A percentile compares a stretch with the other conserved stretches of the same genome.
Conservation (phyloP, 2,113 vertebrate genomes). For the Cepphus grylle region DNA sequence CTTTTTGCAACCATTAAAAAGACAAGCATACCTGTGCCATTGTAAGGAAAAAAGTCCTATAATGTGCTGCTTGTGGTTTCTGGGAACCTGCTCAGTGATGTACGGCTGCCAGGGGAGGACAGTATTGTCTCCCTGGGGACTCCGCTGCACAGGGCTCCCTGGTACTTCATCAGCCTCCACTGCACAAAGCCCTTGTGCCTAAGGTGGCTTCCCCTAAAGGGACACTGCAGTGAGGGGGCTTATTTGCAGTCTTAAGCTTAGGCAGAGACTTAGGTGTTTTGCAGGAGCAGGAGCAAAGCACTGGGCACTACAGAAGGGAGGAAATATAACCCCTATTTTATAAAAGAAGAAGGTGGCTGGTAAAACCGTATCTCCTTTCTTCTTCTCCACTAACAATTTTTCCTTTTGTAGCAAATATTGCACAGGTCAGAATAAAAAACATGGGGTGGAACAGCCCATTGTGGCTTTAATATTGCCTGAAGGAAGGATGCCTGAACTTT, state of each 20-base stretch:
- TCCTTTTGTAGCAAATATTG: not conserved
- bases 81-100: not conserved
- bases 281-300: not conserved
- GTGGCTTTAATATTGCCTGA: not conserved
- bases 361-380: not conserved
- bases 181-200: not conserved
- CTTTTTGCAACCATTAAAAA: not conserved
- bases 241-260: not conserved
- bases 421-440: not conserved
- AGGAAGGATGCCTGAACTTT: not conserved
- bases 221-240: not conserved
- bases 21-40: not conserved
- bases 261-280: not conserved
- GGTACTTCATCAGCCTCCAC: not conserved
- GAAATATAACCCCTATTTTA: not conserved
- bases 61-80: not conserved
- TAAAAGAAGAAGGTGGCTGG: not conserved
- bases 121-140: not conserved
- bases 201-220: not conserved
- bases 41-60: not conserved
- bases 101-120: not conserved
- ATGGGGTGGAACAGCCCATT: not conserved
- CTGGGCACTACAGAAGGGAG: not conserved
- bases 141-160: not conserved
- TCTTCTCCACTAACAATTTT: not conserved